A percentile compares a stretch with the other conserved stretches of the same genome.
Evolutionary conservation across 2,113 vertebrate species (phyloP).

Genomic region (Brienomyrus brachyistius): DNA sequence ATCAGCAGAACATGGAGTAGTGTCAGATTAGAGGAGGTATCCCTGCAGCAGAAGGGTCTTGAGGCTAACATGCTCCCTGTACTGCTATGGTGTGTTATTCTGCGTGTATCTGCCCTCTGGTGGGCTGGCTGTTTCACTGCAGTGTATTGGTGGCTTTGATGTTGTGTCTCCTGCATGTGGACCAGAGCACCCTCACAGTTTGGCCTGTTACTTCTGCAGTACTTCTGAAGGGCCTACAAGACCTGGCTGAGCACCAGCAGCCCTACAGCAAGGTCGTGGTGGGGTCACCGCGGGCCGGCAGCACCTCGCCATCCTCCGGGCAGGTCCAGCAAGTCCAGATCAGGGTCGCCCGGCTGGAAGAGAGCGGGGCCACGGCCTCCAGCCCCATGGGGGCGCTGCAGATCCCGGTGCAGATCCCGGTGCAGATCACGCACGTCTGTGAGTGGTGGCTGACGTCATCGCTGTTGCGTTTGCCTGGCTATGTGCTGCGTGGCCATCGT

Average conservation of each 20-base stretch:
- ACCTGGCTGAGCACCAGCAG: conserved; percentile 78
- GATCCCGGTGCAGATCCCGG: conserved; percentile 77
- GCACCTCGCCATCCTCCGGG: conserved; percentile 60
- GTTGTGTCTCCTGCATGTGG: neutral
- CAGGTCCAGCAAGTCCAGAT: conserved; percentile 78
- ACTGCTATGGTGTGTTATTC: neutral
- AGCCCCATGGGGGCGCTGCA: conserved; percentile 79
- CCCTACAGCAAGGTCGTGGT: conserved; percentile 60
- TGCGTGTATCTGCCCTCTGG: neutral
- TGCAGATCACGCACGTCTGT: conserved; percentile 96
- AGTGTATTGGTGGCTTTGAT: neutral
- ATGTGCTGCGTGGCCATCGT: neutral
- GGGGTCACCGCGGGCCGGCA: conserved; percentile 57
- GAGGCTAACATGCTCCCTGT: neutral
- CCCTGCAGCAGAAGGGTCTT: neutral
- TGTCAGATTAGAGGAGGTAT: neutral
- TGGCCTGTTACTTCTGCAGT: conserved; percentile 55
- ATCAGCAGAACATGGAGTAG: neutral
- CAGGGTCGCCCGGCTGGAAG: conserved; percentile 77
- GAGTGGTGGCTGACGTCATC: conserved; percentile 48
- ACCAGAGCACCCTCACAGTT: neutral
- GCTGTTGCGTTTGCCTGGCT: neutral
- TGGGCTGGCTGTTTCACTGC: neutral
- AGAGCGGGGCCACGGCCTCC: conserved; percentile 56
- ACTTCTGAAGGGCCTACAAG: conserved; percentile 88